A percentile compares a stretch with the other conserved stretches of the same genome.
Conservation (phyloP, 35 echinoderm and acorn worm species). For the Ptychodera flava region DNA sequence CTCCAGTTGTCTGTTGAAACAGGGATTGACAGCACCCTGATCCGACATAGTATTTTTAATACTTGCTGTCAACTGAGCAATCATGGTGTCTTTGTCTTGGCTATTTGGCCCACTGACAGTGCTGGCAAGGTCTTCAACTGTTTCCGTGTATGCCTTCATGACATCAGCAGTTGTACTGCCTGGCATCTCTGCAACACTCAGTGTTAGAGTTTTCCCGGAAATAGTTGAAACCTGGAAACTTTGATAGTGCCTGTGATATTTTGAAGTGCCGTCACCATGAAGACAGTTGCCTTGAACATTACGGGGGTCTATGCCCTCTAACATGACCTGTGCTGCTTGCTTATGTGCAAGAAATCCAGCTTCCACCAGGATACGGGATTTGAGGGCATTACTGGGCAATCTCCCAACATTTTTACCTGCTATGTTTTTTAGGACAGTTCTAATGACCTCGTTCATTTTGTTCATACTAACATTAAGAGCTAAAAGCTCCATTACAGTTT, state of each 20-base stretch:
- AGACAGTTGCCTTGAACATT: slow-evolving; percentile 2
- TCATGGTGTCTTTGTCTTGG: slow-evolving; percentile 3
- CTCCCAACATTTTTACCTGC: background rate
- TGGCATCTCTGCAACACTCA: slow-evolving; percentile 23
- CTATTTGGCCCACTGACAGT: background rate
- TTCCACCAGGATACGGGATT: slow-evolving; percentile 7
- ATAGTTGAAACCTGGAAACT: slow-evolving; percentile 33
- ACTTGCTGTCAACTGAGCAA: slow-evolving; percentile 15
- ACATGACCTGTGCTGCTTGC: background rate
- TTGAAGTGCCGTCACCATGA: slow-evolving; percentile 59
- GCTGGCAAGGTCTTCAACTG: slow-evolving; percentile 12
- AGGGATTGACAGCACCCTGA: slow-evolving; percentile 13
- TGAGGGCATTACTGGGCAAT: background rate
- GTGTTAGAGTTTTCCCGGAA: slow-evolving; percentile 24
- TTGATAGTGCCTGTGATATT: slow-evolving; percentile 40
- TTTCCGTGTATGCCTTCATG: slow-evolving; percentile 33
- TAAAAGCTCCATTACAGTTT: slow-evolving; percentile 19
- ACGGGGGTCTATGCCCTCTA: background rate
- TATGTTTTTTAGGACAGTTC: slow-evolving; percentile 18
- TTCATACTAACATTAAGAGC: too few relatives aligned
- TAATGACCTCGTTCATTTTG: slow-evolving; percentile 20
- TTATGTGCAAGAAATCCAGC: background rate
- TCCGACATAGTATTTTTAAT: slow-evolving; percentile 20
- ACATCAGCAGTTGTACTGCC: background rate
- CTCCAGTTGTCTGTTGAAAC: slow-evolving; percentile 15